phyloP scores from a whole-genome alignment of 2,113 vertebrate genomes.

The Tympanuchus pallidicinctus region DNA sequence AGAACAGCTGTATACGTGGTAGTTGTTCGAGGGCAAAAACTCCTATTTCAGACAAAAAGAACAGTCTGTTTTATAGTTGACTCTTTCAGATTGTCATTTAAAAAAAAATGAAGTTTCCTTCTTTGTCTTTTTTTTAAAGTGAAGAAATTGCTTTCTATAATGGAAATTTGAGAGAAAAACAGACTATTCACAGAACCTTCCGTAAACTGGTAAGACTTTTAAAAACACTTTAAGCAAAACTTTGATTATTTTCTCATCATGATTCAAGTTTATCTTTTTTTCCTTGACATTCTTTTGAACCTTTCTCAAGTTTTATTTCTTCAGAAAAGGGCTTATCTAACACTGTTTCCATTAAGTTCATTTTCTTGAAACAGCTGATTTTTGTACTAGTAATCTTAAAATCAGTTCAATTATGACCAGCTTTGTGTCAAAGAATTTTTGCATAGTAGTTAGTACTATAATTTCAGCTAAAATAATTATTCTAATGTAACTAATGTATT shows the following conservation, averaged over 20 bases:
- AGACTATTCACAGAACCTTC: slow-evolving; percentile 91
- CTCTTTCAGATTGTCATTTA: background rate
- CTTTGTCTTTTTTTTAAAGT: slow-evolving; percentile 73
- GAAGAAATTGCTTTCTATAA: slow-evolving; percentile 99
- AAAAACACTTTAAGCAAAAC: background rate
- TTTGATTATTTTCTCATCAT: background rate
- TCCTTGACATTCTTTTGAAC: background rate
- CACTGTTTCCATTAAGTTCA: background rate
- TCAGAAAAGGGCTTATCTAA: background rate
- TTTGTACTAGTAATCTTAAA: background rate
- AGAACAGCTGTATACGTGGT: background rate
- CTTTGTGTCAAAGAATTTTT: background rate
- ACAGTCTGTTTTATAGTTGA: background rate
- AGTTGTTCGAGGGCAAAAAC: background rate
- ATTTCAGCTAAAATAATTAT: background rate
- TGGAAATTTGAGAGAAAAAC: slow-evolving; percentile 93
- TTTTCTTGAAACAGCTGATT: background rate
- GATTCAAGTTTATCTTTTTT: background rate
- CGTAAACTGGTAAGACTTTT: slow-evolving; percentile 88
- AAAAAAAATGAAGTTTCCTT: background rate
- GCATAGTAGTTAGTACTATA: background rate
- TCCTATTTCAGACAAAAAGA: background rate
- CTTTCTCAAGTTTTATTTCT: background rate
- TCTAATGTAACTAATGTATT: background rate
- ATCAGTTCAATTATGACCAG: background rate